Evolutionary conservation across 2,888 invertebrate species (phyloP).

Genomic region (Pardosa pseudoannulata): DNA sequence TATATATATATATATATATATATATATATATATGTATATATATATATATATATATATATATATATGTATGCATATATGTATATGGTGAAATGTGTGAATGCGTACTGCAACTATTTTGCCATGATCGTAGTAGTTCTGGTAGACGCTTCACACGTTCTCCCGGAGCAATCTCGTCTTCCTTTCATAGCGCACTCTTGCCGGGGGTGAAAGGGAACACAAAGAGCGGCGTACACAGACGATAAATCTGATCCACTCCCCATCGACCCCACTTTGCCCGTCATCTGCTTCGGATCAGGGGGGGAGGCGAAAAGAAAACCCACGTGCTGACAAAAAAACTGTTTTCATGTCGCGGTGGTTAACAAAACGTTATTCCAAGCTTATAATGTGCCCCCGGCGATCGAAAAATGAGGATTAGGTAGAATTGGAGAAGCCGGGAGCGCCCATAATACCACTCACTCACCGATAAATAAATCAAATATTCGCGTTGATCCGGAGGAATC

Average conservation of each 20-base stretch:
- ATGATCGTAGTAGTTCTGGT: too few relatives aligned
- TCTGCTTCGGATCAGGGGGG: conserved; percentile 15
- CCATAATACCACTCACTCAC: too few relatives aligned
- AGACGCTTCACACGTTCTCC: not conserved
- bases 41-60: too few relatives aligned
- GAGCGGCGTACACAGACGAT: conserved; percentile 7
- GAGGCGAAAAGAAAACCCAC: not conserved
- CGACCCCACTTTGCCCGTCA: conserved; percentile 16
- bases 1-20: too few relatives aligned
- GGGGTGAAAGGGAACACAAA: not conserved
- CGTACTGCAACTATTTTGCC: too few relatives aligned
- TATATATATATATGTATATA: too few relatives aligned
- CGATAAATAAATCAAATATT: too few relatives aligned
- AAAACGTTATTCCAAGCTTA: not conserved
- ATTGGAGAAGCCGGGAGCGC: too few relatives aligned
- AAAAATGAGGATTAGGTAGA: not conserved
- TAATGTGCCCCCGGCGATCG: not conserved
- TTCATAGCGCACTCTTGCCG: not conserved
- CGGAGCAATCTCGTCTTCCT: not conserved
- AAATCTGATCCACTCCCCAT: conserved; percentile 13
- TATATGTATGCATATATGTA: too few relatives aligned
- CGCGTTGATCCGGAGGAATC: too few relatives aligned
- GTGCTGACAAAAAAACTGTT: conserved; percentile 15
- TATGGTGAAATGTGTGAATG: too few relatives aligned
- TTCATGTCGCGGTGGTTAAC: conserved; percentile 6